Percentiles rank a stretch among this genome's conserved stretches.
These are phyloP conservation scores for Agrochola circellaris DNA, from an alignment of 2,888 invertebrate genomes.

Conservation along the genomic window DNA sequence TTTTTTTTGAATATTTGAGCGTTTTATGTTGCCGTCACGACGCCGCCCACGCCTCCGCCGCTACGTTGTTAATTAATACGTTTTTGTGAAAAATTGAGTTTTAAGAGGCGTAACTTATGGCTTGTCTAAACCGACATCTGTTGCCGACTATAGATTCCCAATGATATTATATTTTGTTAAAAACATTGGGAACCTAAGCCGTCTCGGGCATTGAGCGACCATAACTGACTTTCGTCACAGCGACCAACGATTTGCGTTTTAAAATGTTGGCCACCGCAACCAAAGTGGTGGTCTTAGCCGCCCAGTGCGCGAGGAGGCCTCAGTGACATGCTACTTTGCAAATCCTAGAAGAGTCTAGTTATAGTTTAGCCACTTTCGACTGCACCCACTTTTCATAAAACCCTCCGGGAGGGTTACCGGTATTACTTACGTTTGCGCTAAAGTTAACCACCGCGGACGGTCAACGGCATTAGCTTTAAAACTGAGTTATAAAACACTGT, in stretches of 20 bases:
- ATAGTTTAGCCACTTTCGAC: background rate
- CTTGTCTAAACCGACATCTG: background rate
- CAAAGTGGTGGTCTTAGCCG: background rate
- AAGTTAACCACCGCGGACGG: no score
- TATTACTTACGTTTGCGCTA: no score
- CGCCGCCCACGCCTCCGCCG: no score
- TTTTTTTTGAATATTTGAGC: conserved; percentile 13
- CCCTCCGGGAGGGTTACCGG: no score
- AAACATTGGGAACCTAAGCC: background rate
- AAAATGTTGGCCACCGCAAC: background rate
- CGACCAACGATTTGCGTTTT: background rate
- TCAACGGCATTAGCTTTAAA: no score
- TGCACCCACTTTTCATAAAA: no score
- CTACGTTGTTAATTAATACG: background rate
- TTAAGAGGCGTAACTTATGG: background rate
- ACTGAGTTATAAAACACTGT: no score
- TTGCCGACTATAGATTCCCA: background rate
- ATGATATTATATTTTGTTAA: background rate
- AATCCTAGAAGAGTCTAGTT: background rate
- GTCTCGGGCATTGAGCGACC: background rate
- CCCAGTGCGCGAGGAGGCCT: background rate
- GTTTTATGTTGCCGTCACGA: background rate
- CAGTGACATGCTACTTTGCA: background rate
- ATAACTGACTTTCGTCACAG: no score
- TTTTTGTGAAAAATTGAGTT: conserved; percentile 25